These are phyloP conservation scores for Diadegma fenestrale DNA, from an alignment of 2,888 invertebrate genomes.

Conservation along the genomic window DNA sequence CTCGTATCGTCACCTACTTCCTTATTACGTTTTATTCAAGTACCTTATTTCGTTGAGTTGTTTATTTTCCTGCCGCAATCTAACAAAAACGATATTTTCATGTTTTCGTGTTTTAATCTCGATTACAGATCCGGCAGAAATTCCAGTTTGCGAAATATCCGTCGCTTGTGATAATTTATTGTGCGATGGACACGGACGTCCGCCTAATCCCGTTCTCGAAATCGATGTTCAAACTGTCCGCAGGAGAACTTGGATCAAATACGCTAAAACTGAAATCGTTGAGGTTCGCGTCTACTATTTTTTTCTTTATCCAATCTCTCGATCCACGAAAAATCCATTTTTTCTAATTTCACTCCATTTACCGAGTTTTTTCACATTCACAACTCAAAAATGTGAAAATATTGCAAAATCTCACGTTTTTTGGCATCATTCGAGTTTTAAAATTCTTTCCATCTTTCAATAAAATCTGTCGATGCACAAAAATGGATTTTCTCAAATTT, in stretches of 20 bases:
- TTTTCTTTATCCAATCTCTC: neutral
- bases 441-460: too few relatives aligned
- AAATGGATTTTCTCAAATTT: too few relatives aligned
- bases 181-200: constrained; percentile 93
- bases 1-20: constrained; percentile 46
- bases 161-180: constrained; percentile 96
- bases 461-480: too few relatives aligned
- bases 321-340: neutral
- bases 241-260: constrained; percentile 91
- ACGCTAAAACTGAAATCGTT: constrained; percentile 94
- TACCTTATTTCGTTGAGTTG: constrained; percentile 27
- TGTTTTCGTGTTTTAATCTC: constrained; percentile 7
- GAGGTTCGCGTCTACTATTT: constrained; percentile 87
- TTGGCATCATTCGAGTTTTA: too few relatives aligned
- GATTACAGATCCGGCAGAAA: constrained; percentile 91
- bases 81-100: neutral
- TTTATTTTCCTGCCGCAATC: neutral
- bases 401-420: too few relatives aligned
- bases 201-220: constrained; percentile 94
- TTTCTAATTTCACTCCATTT: neutral
- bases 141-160: constrained; percentile 94
- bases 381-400: too few relatives aligned
- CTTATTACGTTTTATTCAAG: constrained; percentile 10
- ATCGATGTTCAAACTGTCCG: constrained; percentile 87
- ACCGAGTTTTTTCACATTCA: neutral